Base-by-base conservation (phyloP, 2,113 vertebrate species). In the Edolisoma coerulescens region DNA sequence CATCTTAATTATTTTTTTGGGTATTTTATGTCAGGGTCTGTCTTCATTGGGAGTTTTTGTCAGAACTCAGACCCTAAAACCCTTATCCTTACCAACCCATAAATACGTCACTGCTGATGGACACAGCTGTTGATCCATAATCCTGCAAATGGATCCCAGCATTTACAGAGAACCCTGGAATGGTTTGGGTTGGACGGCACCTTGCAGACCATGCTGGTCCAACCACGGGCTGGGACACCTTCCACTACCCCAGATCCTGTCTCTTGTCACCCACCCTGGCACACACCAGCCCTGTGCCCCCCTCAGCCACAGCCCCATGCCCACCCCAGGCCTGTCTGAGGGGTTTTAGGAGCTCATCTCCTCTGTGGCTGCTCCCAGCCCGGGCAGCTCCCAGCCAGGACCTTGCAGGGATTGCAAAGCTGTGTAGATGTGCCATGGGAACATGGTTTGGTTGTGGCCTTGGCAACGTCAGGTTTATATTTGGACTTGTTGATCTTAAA, bases 41-140 rank as follows among this genome's bases (percentile, higher is more conserved):
- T 35, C n/a, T 63, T 81, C 42, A 30, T 0, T 39, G 22, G 16
- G 52, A 17, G 45, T 8, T 30, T 32, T 44, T 64, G 27, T 14
- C 54, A 12, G 11, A 65, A 22, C 21, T 81, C 52, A 50, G 11
- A 5, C 33, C 3, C 6, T 27, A 52, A 57, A 78, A 13, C 21
- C 11, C 11, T 70, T 15, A 5, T 49, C 44, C 32, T 41, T 3
- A 4, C 33, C 3, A 10, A 33, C 28, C 49, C 69, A 5, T 5
- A 3, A 50, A 32, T 1, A 1, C 45, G 3, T 16, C 11, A 1
- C 44, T 33, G n/a, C 8, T 33, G 52, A 24, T 1, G 26, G 60
- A 3, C 37, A 8, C 17, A 45, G 39, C 9, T 16, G 32, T 1
- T 7, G 2, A 16, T 42, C 77, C 8, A 0, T 0, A 6, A 7